phyloP scores from a whole-genome alignment of 92 coral and sea anemone species.

The Montipora capitata region DNA sequence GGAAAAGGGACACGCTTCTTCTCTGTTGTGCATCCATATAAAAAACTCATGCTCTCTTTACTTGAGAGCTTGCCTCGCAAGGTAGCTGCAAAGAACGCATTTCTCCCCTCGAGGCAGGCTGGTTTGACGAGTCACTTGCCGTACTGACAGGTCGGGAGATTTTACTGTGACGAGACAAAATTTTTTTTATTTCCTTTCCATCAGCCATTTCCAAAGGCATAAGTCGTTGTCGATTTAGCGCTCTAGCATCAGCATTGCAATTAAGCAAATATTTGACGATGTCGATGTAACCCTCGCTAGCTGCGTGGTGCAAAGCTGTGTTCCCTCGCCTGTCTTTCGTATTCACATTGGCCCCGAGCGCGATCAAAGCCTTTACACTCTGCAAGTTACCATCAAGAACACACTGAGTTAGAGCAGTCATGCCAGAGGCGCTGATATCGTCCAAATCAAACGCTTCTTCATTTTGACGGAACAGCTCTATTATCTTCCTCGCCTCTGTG shows the following conservation, averaged over 20 bases:
- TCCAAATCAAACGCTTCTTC: slow-evolving; percentile 77
- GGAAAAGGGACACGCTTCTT: no score
- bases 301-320: slow-evolving; percentile 93
- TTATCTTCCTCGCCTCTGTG: slow-evolving; percentile 74
- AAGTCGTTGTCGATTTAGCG: slow-evolving; percentile 78
- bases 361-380: slow-evolving; percentile 85
- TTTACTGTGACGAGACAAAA: slow-evolving; percentile 80
- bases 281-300: slow-evolving; percentile 93
- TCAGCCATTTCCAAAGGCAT: slow-evolving; percentile 92
- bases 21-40: no score
- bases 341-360: slow-evolving; percentile 91
- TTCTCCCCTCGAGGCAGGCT: slow-evolving; percentile 52
- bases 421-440: slow-evolving; percentile 93
- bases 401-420: slow-evolving; percentile 96
- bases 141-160: slow-evolving; percentile 59
- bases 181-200: slow-evolving; percentile 82
- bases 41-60: no score
- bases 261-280: slow-evolving; percentile 87
- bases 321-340: slow-evolving; percentile 87
- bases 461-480: slow-evolving; percentile 66
- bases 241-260: slow-evolving; percentile 83
- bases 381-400: slow-evolving; percentile 90
- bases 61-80: no score
- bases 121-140: slow-evolving; percentile 28
- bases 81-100: neutral